Conservation (phyloP, 2,888 invertebrate genomes). For the Theretra japonica region DNA sequence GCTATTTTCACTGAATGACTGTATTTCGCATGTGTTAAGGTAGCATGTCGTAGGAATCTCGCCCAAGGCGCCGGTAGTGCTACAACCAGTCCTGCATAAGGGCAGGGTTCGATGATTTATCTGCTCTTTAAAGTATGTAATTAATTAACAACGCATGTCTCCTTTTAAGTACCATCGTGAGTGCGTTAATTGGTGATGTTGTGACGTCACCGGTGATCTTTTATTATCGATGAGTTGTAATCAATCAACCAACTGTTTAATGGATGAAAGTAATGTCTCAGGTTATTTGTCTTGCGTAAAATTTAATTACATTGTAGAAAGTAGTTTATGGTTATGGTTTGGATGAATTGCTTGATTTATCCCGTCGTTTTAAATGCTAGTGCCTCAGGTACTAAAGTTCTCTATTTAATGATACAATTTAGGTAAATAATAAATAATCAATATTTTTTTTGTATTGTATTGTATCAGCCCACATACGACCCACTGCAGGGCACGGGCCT, state of each 20-base stretch:
- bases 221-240: background rate
- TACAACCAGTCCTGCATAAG: background rate
- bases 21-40: too few relatives aligned
- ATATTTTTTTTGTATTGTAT: too few relatives aligned
- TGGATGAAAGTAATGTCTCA: background rate
- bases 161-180: constrained; percentile 9
- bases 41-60: too few relatives aligned
- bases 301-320: background rate
- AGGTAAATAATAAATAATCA: too few relatives aligned
- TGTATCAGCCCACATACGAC: too few relatives aligned
- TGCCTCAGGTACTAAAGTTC: too few relatives aligned
- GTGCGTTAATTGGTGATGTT: background rate
- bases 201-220: constrained; percentile 4
- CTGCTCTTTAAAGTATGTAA: constrained; percentile 6
- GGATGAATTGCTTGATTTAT: too few relatives aligned
- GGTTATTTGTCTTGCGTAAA: background rate
- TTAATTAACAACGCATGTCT: background rate
- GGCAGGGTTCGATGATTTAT: background rate
- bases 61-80: background rate
- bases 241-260: background rate
- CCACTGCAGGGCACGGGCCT: too few relatives aligned
- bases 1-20: too few relatives aligned
- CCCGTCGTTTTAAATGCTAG: too few relatives aligned
- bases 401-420: too few relatives aligned
- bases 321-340: too few relatives aligned